phyloP scores from a whole-genome alignment of 2,888 invertebrate genomes.

The Diaprepes abbreviatus region DNA sequence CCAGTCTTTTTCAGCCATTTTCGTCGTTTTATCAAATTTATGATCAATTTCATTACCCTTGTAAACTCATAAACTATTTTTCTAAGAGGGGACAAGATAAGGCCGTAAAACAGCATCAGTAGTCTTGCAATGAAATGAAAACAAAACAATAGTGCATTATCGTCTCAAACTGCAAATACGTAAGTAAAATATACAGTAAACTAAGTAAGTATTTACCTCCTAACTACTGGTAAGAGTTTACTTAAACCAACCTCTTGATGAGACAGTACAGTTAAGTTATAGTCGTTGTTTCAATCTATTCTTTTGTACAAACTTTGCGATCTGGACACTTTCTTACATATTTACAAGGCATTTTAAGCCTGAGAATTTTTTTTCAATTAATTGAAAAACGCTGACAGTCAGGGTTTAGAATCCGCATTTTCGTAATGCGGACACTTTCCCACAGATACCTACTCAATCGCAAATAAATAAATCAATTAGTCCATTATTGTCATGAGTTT shows the following conservation, averaged over 20 bases:
- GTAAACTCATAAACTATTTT: not conserved
- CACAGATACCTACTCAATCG: no score
- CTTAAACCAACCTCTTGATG: no score
- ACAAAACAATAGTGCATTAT: not conserved
- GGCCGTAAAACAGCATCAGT: constrained; percentile 7
- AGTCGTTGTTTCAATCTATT: constrained; percentile 16
- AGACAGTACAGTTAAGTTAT: constrained; percentile 4
- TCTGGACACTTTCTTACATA: not conserved
- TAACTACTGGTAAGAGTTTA: constrained; percentile 1
- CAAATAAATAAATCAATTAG: no score
- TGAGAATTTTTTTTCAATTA: not conserved
- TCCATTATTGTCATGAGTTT: no score
- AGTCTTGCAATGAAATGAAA: constrained; percentile 12
- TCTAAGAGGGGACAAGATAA: not conserved
- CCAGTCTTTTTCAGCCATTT: no score
- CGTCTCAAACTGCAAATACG: no score
- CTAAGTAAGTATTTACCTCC: not conserved
- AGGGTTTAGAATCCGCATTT: not conserved
- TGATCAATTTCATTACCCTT: no score
- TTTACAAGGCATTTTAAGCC: no score
- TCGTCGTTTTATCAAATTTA: no score
- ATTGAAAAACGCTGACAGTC: not conserved
- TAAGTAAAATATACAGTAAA: no score
- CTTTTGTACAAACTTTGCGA: not conserved
- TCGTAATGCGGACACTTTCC: not conserved